Base-by-base conservation (phyloP, 53 echinoderm and acorn worm genomes). In the Luidia sarsii region DNA sequence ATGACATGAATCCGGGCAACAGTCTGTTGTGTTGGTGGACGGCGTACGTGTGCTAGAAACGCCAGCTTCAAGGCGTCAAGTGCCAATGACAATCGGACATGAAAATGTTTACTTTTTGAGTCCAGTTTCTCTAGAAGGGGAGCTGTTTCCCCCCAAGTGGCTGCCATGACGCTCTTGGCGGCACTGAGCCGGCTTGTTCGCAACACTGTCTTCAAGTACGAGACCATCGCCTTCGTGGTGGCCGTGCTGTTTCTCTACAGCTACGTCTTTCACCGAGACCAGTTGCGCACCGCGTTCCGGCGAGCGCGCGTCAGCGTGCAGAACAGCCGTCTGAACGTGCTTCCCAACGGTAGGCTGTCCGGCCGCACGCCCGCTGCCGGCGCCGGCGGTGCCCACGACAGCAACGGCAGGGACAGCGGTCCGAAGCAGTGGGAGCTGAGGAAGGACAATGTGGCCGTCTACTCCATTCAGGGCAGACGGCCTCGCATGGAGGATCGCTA, bases 401-500 rank as follows among this genome's bases (percentile, higher is more conserved):
- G 57, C 25, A 54, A 82, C 39, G 50, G 53, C 14, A 64, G 62
- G 19, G 83, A 71, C n/a, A 75, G 45, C 24, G 62, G 73, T 16
- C 82, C 88, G 3, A 75, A 52, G 28, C 75, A 88, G 64, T 74
- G 83, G 75, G 88, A 88, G 38, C 48, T 88, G 22, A 64, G 75
- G 66, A 41, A 95, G 34, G 96, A 95, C 57, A 88, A 92, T 82
- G 88, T 95, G 36, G 96, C 92, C 15, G 90, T 95, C 29, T 95
- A 95, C 82, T 80, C 90, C 3, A 93, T 95, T 21, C 96, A 95
- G 68, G 96, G 96, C 29, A 70, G 92, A 36, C 52, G 96, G 25
- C 92, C 92, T 0, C 75, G 80, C 3, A 95, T 95, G 96, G 96
- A 95, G 57, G 96, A 95, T 67, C 81, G 96, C 18, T 95, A 88